Conservation (phyloP, 2,797 vertebrate genomes). For the Champsocephalus gunnari region DNA sequence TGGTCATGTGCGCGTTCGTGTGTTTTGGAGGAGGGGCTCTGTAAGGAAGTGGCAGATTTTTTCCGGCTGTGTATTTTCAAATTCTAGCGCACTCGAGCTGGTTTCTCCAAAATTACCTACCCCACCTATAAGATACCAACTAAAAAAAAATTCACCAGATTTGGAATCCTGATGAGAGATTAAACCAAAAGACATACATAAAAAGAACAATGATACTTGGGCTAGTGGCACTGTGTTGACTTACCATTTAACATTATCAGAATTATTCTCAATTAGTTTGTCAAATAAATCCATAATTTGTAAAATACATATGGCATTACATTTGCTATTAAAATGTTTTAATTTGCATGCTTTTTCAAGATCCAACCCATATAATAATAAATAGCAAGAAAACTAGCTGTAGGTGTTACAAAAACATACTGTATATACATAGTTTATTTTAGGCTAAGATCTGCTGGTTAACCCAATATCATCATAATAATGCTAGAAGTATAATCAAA, state of each 20-base stretch:
- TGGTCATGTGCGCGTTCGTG: too few species aligned
- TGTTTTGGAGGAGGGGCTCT: too few species aligned
- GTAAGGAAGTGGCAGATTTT: too few species aligned
- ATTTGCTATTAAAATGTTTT: background rate
- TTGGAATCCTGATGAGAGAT: background rate
- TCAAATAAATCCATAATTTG: background rate
- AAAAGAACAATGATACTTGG: too few species aligned
- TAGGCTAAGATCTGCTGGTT: background rate
- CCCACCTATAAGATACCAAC: background rate
- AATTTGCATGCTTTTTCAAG: background rate
- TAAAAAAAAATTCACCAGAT: background rate
- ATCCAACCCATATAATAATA: background rate
- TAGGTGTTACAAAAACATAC: background rate
- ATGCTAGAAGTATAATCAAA: background rate
- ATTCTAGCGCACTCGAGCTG: too few species aligned
- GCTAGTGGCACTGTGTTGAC: too few species aligned
- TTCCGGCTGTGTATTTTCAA: too few species aligned
- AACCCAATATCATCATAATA: background rate
- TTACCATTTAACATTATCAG: background rate
- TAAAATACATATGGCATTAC: too few species aligned
- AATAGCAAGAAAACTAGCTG: background rate
- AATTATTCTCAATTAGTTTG: background rate
- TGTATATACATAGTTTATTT: too few species aligned
- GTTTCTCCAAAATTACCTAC: too few species aligned
- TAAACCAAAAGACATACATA: too few species aligned